Base-by-base conservation (phyloP, 2,113 vertebrate species). In the Neodontobutis hainanensis region DNA sequence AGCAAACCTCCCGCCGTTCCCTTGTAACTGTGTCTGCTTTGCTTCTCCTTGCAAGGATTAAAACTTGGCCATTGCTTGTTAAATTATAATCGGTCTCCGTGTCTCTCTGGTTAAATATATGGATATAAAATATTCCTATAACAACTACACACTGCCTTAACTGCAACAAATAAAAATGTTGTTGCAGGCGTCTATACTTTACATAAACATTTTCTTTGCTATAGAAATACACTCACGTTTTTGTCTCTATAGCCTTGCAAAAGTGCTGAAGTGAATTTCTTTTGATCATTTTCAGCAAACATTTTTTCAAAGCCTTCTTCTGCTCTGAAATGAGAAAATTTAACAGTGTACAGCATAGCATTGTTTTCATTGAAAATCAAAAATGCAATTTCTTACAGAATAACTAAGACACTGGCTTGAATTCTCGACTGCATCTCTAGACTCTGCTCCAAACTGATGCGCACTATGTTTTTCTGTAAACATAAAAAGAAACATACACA, bases 331-430 rank as follows among this genome's bases (percentile, higher is more conserved):
- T 55, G 64, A 67, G 19, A 68, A 68, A 50, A 56, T 14, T 8
- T n/a, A 81, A 83, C 19, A 27, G 19, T 27, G 19, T 27, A 27
- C 19, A 27, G 19, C 19, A 27, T 27, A 27, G 11, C 60, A 14
- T 32, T 53, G 19, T 34, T 56, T 11, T 11, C 19, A 6, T 19
- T 32, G 2, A 19, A 65, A 0, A 0, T 15, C 8, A 55, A n/a
- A 19, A 7, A 35, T n/a, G 40, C 6, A 51, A 36, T 19, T 16
- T 78, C 95, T 95, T 80, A 96, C 95, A 92, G 2, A 58, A 97
- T 7, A 8, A 95, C n/a, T 6, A 95, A 90, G 47, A 94, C 11
- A 0, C 32, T 70, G 46, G 94, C 92, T 77, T 89, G 78, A 47
- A 97, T 93, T 65, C 75, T 82, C 7, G 78, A 87, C 68, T 89